Percentiles rank a stretch among this genome's conserved stretches.
These are phyloP conservation scores for Mylabris sibirica DNA, from an alignment of 2,888 invertebrate genomes.

Conservation along the genomic window DNA sequence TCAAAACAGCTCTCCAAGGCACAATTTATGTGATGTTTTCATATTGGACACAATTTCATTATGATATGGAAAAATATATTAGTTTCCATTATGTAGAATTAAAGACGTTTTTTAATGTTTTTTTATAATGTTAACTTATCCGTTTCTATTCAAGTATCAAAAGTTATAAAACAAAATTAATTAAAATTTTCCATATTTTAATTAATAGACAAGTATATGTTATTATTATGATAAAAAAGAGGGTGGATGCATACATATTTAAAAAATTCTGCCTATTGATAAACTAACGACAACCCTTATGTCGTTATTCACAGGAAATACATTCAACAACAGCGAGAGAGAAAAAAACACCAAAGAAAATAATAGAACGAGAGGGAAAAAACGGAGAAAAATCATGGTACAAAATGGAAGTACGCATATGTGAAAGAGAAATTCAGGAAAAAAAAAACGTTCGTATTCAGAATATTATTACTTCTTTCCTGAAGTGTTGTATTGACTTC, in stretches of 20 bases:
- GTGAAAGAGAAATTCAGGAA: conserved; percentile 36
- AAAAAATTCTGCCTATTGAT: conserved; percentile 26
- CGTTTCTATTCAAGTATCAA: conserved; percentile 2
- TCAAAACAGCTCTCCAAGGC: conserved; percentile 21
- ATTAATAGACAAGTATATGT: background rate
- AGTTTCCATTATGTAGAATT: conserved; percentile 20
- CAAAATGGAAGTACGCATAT: conserved; percentile 37
- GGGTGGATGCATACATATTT: background rate
- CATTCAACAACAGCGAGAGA: conserved; percentile 25
- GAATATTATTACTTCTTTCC: conserved; percentile 37
- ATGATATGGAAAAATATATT: conserved; percentile 21
- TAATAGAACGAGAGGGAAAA: background rate
- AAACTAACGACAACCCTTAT: conserved; percentile 35
- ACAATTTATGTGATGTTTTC: conserved; percentile 30
- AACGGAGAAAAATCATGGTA: conserved; percentile 26
- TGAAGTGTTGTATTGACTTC: conserved; percentile 35
- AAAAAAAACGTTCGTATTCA: conserved; percentile 35
- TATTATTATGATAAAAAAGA: background rate
- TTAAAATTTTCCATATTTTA: background rate
- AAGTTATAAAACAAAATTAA: conserved; percentile 15
- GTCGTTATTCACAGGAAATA: conserved; percentile 33
- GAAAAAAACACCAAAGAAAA: background rate
- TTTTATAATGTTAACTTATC: background rate
- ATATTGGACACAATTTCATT: conserved; percentile 24
- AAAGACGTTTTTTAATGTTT: background rate